These are phyloP conservation scores for Bubo bubo DNA, from an alignment of 2,113 vertebrate genomes.

Conservation along the genomic window DNA sequence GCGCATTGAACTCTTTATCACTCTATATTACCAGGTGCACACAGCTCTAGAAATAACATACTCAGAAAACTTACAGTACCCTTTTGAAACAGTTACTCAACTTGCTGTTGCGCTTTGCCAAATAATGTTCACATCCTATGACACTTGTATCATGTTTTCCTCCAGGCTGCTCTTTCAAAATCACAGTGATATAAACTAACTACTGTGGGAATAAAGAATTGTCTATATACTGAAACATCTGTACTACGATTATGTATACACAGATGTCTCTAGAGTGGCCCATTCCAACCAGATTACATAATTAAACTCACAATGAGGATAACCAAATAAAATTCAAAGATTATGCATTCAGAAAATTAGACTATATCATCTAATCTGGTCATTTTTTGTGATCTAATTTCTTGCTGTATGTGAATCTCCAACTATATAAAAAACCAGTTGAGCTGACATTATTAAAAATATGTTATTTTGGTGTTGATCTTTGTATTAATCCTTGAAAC, in stretches of 20 bases:
- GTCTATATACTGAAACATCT: background rate
- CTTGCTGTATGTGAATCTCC: background rate
- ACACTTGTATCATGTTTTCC: background rate
- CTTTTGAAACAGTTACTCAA: background rate
- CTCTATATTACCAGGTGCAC: constrained; percentile 41
- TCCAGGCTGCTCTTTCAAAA: background rate
- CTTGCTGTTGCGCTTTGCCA: background rate
- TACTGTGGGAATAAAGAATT: background rate
- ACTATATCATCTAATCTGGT: background rate
- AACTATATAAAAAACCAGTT: background rate
- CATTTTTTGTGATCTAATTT: background rate
- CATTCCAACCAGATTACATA: background rate
- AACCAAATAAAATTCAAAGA: background rate
- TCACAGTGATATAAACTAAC: background rate
- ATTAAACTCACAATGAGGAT: background rate
- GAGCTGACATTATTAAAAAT: background rate
- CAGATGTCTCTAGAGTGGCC: background rate
- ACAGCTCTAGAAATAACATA: constrained; percentile 31
- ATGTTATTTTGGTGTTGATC: background rate
- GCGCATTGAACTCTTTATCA: constrained; percentile 51
- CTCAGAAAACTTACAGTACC: constrained; percentile 22
- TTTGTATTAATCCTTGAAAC: accelerated
- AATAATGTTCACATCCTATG: background rate
- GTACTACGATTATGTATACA: background rate
- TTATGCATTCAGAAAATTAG: background rate